Evolutionary conservation across 2,797 vertebrate genomes (phyloP).

Genomic region (Triplophysa bombifrons): DNA sequence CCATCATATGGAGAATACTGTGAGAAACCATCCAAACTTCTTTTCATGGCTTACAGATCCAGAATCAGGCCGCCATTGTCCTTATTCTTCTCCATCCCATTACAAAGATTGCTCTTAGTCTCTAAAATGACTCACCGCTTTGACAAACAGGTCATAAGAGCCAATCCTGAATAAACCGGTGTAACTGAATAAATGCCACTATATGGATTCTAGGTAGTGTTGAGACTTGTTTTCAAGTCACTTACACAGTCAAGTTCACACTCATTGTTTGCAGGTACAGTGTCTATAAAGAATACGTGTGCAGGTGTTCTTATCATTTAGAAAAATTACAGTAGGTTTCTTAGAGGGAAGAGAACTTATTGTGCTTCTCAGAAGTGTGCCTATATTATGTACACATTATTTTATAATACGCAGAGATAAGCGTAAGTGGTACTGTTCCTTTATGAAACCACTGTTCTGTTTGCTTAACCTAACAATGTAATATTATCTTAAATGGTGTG

Average conservation of each 20-base stretch:
- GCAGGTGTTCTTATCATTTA: not conserved
- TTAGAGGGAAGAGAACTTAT: no score
- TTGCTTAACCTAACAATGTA: no score
- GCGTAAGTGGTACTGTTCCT: no score
- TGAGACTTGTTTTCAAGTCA: not conserved
- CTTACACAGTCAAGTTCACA: not conserved
- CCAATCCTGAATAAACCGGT: not conserved
- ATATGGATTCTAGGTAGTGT: not conserved
- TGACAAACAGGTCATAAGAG: not conserved
- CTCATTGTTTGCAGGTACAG: not conserved
- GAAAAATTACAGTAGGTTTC: no score
- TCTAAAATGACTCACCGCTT: not conserved
- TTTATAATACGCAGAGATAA: no score
- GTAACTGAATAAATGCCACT: not conserved
- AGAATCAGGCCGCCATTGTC: not conserved
- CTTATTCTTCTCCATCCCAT: not conserved
- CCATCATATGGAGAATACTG: slow-evolving; percentile 54
- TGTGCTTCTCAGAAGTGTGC: no score
- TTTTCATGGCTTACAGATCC: slow-evolving; percentile 12
- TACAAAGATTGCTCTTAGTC: not conserved
- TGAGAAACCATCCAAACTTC: slow-evolving; percentile 57
- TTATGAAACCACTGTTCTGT: no score
- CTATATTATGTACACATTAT: no score
- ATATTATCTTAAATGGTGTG: no score
- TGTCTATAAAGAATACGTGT: not conserved